A percentile compares a stretch with the other conserved stretches of the same genome.
Conservation (phyloP, 1,140 invertebrate species). For the Sitodiplosis mosellana region DNA sequence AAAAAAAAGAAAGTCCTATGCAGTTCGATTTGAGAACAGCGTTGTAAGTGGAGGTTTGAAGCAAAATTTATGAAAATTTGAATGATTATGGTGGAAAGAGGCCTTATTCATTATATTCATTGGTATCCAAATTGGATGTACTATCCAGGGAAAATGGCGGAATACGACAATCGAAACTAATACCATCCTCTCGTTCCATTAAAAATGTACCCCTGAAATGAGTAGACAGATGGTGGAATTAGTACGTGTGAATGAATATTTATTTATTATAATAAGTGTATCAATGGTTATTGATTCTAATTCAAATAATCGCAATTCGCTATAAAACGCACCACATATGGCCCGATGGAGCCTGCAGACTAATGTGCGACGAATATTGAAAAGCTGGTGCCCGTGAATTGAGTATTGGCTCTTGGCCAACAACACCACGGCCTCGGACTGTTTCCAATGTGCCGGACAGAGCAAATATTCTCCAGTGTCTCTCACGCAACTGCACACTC, state of each 20-base stretch:
- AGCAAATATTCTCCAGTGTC: conserved; percentile 94
- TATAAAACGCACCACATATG: conserved; percentile 85
- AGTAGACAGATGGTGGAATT: too few relatives aligned
- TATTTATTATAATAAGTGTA: too few relatives aligned
- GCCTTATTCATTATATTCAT: too few relatives aligned
- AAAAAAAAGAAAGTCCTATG: too few relatives aligned
- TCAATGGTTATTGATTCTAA: too few relatives aligned
- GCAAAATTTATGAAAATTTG: too few relatives aligned
- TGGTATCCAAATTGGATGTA: conserved; percentile 52
- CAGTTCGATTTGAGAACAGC: too few relatives aligned
- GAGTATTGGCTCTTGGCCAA: conserved; percentile 87
- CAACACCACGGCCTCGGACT: conserved; percentile 80
- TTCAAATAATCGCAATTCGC: too few relatives aligned
- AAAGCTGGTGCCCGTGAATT: conserved; percentile 78
- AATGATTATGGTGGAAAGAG: too few relatives aligned
- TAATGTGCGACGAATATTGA: conserved; percentile 94
- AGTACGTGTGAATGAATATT: too few relatives aligned
- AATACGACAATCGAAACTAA: conserved; percentile 89
- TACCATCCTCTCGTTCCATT: conserved; percentile 91
- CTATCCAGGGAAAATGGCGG: conserved; percentile 92
- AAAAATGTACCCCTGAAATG: conserved; percentile 81
- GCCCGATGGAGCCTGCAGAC: conserved; percentile 89
- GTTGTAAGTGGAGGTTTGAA: too few relatives aligned
- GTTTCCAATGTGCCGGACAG: conserved; percentile 88
- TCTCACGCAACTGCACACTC: conserved; percentile 78